These are phyloP conservation scores for Luidia sarsii DNA, from an alignment of 53 echinoderm and acorn worm genomes.

Conservation along the genomic window DNA sequence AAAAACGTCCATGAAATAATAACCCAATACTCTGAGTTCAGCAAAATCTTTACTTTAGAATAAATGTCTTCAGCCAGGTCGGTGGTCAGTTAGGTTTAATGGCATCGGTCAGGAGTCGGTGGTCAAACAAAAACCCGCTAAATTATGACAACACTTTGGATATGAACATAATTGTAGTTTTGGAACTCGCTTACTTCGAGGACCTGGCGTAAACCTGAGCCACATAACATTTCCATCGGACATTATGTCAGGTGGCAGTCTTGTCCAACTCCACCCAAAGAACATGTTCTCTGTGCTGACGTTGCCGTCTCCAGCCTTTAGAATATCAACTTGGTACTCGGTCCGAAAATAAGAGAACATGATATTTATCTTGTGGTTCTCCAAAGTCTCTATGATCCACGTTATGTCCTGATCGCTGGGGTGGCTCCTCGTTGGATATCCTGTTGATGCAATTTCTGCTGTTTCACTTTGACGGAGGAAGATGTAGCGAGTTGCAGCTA, in stretches of 20 bases:
- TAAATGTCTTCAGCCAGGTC: no score
- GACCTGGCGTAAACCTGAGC: conserved; percentile 2
- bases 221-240: neutral
- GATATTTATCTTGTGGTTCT: neutral
- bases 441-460: neutral
- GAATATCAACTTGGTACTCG: neutral
- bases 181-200: no score
- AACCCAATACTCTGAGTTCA: no score
- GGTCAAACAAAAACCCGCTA: no score
- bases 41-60: no score
- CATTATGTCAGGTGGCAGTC: neutral
- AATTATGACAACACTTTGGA: no score
- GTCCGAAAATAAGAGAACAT: neutral
- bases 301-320: conserved; percentile 10
- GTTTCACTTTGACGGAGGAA: neutral
- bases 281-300: neutral
- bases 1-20: no score
- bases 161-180: no score
- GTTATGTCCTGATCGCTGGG: neutral
- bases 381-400: neutral
- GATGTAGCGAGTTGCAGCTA: neutral
- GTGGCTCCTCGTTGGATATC: neutral
- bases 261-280: neutral
- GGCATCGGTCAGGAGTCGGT: no score
- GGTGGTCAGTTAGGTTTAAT: no score